Percentiles rank a stretch among this genome's conserved stretches.
phyloP scores from a whole-genome alignment of 1,140 invertebrate species.

The Mactra quadrangularis region DNA sequence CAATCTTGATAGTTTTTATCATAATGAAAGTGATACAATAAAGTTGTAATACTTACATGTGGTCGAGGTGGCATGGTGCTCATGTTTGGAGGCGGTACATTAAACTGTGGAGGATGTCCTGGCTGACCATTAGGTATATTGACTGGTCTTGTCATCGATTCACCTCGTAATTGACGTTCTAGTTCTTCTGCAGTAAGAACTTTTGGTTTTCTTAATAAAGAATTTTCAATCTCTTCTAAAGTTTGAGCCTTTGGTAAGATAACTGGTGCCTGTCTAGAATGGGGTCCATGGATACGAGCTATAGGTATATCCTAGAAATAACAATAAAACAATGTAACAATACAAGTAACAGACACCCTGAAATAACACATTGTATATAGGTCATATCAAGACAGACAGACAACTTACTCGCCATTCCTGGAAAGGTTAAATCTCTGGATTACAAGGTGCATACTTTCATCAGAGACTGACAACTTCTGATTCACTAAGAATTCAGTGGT shows the following conservation, averaged over 20 bases:
- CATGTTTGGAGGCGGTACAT: conserved; percentile 44
- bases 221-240: conserved; percentile 78
- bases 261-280: conserved; percentile 58
- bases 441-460: no score
- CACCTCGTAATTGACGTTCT: conserved; percentile 79
- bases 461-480: no score
- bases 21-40: neutral
- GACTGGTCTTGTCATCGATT: conserved; percentile 42
- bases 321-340: no score
- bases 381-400: no score
- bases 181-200: conserved; percentile 82
- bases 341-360: no score
- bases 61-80: conserved; percentile 8
- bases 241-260: conserved; percentile 72
- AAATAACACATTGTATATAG: no score
- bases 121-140: conserved; percentile 43
- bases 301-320: conserved; percentile 41
- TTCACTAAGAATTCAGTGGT: no score
- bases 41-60: conserved; percentile 31
- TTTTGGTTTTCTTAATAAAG: conserved; percentile 68
- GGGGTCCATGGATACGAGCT: conserved; percentile 52
- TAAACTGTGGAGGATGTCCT: conserved; percentile 14
- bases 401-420: no score
- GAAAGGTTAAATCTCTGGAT: no score
- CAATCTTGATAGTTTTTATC: no score